Evolutionary conservation across 2,113 vertebrate species (phyloP).

Genomic region (Sturnus vulgaris): DNA sequence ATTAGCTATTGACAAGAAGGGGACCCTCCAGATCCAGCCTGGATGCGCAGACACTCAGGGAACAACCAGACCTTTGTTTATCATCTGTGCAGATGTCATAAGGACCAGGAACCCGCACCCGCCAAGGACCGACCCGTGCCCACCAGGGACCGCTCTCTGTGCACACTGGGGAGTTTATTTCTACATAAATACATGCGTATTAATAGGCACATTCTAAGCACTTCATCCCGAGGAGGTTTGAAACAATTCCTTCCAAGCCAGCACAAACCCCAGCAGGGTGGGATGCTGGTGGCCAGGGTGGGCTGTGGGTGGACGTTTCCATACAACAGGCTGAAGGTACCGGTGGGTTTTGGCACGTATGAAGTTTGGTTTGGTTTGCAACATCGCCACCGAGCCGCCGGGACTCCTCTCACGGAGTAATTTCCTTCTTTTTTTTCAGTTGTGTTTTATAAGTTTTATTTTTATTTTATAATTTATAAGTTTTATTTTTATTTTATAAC

Average conservation of each 20-base stretch:
- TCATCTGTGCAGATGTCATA: background rate
- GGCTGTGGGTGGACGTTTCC: background rate
- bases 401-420: background rate
- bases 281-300: background rate
- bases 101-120: background rate
- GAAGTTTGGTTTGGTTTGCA: background rate
- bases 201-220: background rate
- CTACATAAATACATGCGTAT: fast-evolving
- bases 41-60: background rate
- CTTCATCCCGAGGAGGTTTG: background rate
- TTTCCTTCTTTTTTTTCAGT: background rate
- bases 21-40: constrained; percentile 7
- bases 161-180: background rate
- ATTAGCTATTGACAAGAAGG: constrained; percentile 40
- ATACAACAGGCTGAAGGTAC: background rate
- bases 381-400: background rate
- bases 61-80: constrained; percentile 59
- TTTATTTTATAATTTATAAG: no score
- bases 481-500: background rate
- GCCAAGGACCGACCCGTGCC: background rate
- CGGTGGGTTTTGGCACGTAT: background rate
- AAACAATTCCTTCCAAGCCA: background rate
- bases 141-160: background rate
- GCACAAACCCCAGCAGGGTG: background rate
- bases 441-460: background rate